Base-by-base conservation (phyloP, 2,797 vertebrate species). In the Micromesistius poutassou region DNA sequence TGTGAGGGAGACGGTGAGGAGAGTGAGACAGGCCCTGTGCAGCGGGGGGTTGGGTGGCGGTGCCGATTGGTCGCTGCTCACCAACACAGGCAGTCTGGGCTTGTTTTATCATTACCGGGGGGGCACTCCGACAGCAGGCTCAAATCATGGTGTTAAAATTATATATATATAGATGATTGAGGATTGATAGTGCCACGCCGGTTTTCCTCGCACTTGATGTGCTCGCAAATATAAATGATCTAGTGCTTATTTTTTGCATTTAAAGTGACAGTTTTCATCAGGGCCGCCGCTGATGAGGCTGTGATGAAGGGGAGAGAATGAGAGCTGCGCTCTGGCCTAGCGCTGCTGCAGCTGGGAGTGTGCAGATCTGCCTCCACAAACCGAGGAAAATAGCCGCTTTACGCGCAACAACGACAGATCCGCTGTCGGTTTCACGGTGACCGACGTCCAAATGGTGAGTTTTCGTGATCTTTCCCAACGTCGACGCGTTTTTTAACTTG, bases 401-500 rank as follows among this genome's bases (percentile, higher is more conserved):
- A 89, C 87, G 90, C 85, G 86, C 87, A 85, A 84, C 62, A 87
- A 77, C 89, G 79, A 86, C 66, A 86, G 85, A 86, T 73, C 88
- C 87, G 88, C 88, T 78, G 88, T 80, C 86, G 92, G 78, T 91
- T 93, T 93, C 90, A 85, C 90, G 85, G 88, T 91, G 91, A 91
- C 91, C 92, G 92, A 93, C 88, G 84, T 90, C 84, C 92, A 90
- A 86, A 95, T 93, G 95, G 95, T 95, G 91, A 95, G 95, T 94
- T 92, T 91, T 81, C 84, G 78, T 71, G 80, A 30, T 83, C 89
- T 88, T 81, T 74, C 84, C 83, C 85, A 87, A 79, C 86, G 84
- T 86, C 88, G 79, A 71, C 6, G 68, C 68, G 80, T 77, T 74
- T 76, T 86, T 79, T 80, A 87, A 86, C 85, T 86, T 87, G 77